Evolutionary conservation across 2,888 invertebrate genomes (phyloP).

Genomic region (Leptothorax acervorum): DNA sequence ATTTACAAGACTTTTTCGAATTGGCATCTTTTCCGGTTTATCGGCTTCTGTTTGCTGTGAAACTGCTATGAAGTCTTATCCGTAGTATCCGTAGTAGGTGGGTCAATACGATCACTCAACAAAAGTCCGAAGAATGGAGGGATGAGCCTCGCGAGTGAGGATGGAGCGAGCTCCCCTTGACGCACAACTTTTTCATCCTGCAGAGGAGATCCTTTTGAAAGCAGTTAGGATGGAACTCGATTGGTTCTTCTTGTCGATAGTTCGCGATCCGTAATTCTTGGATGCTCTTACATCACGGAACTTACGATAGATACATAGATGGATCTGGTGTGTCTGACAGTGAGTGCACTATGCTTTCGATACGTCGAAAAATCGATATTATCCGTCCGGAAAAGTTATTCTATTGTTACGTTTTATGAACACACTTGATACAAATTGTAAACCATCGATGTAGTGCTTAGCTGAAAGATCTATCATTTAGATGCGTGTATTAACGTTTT

Average conservation of each 20-base stretch:
- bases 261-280: conserved; percentile 43
- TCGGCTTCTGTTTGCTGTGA: not conserved
- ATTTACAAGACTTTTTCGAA: not conserved
- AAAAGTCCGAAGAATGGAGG: conserved; percentile 32
- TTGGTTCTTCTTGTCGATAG: conserved; percentile 43
- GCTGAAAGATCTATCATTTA: conserved; percentile 8
- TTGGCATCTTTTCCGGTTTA: conserved; percentile 34
- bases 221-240: conserved; percentile 41
- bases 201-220: conserved; percentile 17
- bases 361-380: conserved; percentile 14
- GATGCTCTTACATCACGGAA: conserved; percentile 28
- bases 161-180: conserved; percentile 41
- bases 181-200: conserved; percentile 48
- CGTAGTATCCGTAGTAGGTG: conserved; percentile 2
- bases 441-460: not conserved
- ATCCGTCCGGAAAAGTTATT: conserved; percentile 1
- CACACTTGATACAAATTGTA: not conserved
- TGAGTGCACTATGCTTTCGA: conserved; percentile 1
- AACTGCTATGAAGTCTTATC: conserved; percentile 36
- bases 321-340: not conserved
- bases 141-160: conserved; percentile 27
- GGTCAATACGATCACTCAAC: conserved; percentile 42
- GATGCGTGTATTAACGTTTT: conserved; percentile 6
- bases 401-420: not conserved
- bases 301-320: conserved; percentile 24